A percentile compares a stretch with the other conserved stretches of the same genome.
Conservation (phyloP, 2,888 invertebrate species). For the Melinaea menophilus region DNA sequence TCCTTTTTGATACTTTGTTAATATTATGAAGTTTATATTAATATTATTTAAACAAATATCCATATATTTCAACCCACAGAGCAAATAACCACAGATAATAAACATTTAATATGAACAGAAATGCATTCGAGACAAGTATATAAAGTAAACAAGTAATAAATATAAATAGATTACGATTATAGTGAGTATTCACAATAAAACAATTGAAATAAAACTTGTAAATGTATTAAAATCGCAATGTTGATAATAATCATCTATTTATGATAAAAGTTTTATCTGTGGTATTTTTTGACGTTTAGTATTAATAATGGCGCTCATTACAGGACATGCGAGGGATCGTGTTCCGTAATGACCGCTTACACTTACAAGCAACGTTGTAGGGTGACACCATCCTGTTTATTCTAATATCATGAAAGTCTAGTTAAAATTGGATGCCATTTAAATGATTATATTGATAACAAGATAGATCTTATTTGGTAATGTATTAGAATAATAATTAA, state of each 20-base stretch:
- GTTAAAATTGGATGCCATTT: too few species aligned
- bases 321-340: constrained; percentile 19
- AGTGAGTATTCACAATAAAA: background rate
- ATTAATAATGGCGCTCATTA: constrained; percentile 26
- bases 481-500: too few species aligned
- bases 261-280: constrained; percentile 22
- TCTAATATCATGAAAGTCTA: too few species aligned
- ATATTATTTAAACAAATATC: too few species aligned
- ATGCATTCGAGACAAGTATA: background rate
- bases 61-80: background rate
- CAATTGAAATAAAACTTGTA: constrained; percentile 23
- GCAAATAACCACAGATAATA: background rate
- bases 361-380: constrained; percentile 17
- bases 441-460: too few species aligned
- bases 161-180: background rate
- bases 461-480: too few species aligned
- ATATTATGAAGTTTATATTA: too few species aligned
- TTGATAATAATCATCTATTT: constrained; percentile 29
- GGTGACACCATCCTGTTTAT: constrained; percentile 11
- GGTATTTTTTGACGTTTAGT: constrained; percentile 27
- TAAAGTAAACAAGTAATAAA: constrained; percentile 2
- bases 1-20: too few species aligned
- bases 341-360: constrained; percentile 23
- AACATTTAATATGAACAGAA: background rate
- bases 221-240: constrained; percentile 21